A percentile compares a stretch with the other conserved stretches of the same genome.
Evolutionary conservation across 2,888 invertebrate genomes (phyloP).

Genomic region (Ramazzottius varieornatus): DNA sequence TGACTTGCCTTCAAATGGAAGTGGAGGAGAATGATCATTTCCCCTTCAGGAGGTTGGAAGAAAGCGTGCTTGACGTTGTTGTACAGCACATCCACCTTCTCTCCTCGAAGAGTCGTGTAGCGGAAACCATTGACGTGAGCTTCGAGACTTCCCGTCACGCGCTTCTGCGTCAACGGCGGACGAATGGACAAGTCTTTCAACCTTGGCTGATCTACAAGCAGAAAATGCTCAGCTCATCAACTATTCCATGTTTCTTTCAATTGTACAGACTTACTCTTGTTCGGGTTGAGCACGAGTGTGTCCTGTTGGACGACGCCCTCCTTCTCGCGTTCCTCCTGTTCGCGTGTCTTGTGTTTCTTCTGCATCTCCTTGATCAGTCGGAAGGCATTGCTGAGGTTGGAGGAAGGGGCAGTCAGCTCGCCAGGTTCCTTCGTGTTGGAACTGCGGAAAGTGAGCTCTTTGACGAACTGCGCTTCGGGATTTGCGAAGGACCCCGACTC

Average conservation of each 20-base stretch:
- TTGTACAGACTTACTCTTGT: constrained; percentile 55
- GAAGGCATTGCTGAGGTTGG: constrained; percentile 84
- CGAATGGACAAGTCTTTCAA: constrained; percentile 87
- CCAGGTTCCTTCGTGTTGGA: constrained; percentile 93
- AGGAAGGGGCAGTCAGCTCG: constrained; percentile 67
- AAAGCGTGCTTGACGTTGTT: constrained; percentile 98
- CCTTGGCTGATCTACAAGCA: constrained; percentile 39
- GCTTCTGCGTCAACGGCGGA: constrained; percentile 36
- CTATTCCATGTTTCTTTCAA: too few species aligned
- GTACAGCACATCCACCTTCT: constrained; percentile 94
- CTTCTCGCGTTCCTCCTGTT: constrained; percentile 91
- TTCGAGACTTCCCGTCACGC: constrained; percentile 57
- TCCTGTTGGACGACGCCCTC: constrained; percentile 95
- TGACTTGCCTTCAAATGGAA: constrained; percentile 67
- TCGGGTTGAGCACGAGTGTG: constrained; percentile 65
- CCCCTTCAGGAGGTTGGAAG: constrained; percentile 95
- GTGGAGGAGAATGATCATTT: constrained; percentile 96
- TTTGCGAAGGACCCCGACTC: constrained; percentile 71
- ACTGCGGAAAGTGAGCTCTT: constrained; percentile 94
- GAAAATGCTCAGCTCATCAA: too few species aligned
- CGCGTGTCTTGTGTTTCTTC: constrained; percentile 87
- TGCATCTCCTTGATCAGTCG: constrained; percentile 95
- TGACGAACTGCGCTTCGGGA: constrained; percentile 84
- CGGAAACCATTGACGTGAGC: constrained; percentile 75
- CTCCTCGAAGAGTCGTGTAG: constrained; percentile 93